phyloP scores from a whole-genome alignment of 92 coral and sea anemone species.

The Heliopora coerulea region DNA sequence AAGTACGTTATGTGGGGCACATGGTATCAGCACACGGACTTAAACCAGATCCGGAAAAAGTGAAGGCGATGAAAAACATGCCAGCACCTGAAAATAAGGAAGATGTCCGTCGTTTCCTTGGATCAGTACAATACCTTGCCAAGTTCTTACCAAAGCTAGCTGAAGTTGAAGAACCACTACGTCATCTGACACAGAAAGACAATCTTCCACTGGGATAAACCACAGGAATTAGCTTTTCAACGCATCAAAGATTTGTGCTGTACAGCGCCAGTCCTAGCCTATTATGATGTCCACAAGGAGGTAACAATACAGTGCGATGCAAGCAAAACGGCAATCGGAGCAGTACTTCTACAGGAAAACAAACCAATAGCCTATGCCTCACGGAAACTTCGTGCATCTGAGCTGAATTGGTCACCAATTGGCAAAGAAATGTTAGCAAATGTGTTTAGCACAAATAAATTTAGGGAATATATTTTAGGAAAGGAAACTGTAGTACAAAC shows the following conservation, averaged over 20 bases:
- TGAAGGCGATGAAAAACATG: constrained; percentile 36
- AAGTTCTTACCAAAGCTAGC: constrained; percentile 19
- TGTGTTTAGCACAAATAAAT: constrained; percentile 1
- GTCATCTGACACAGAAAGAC: constrained; percentile 16
- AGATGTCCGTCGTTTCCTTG: constrained; percentile 1
- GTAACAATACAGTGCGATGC: constrained; percentile 33
- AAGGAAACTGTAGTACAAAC: too few species aligned
- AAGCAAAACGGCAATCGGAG: constrained; percentile 17
- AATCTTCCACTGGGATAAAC: constrained; percentile 10
- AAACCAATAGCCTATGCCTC: constrained; percentile 50
- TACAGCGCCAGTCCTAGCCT: constrained; percentile 20
- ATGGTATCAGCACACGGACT: constrained; percentile 1
- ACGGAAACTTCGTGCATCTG: neutral
- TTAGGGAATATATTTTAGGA: constrained; percentile 15
- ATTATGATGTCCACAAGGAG: constrained; percentile 13
- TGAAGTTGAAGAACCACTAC: constrained; percentile 12
- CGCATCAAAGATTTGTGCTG: constrained; percentile 20
- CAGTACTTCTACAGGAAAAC: constrained; percentile 14
- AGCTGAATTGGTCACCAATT: neutral
- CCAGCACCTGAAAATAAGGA: constrained; percentile 28
- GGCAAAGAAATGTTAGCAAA: constrained; percentile 11
- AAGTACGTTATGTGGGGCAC: constrained; percentile 20
- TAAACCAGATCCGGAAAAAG: constrained; percentile 1
- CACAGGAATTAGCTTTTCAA: constrained; percentile 10
- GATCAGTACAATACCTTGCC: constrained; percentile 1